Evolutionary conservation across 2,888 invertebrate genomes (phyloP).

Genomic region (Calliphora vomitoria): DNA sequence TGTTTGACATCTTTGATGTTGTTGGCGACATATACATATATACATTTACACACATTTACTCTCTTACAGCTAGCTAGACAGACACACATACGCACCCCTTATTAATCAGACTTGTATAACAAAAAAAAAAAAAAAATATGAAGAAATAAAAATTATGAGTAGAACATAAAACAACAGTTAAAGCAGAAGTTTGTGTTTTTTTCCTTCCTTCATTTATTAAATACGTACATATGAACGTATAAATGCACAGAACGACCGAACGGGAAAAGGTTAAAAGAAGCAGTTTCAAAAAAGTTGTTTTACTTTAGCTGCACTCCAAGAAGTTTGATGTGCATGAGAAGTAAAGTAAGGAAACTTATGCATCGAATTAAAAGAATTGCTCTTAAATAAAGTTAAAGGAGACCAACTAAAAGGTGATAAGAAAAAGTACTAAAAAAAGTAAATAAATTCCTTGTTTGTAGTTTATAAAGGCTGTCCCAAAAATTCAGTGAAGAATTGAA

Average conservation of each 20-base stretch:
- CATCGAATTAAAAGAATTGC: conserved; percentile 34
- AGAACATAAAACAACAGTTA: conserved; percentile 13
- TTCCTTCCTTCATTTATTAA: neutral
- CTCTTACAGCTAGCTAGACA: neutral
- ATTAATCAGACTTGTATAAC: neutral
- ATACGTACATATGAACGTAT: neutral
- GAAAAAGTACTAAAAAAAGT: too few species aligned
- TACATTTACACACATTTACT: neutral
- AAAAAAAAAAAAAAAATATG: neutral
- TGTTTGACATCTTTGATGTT: conserved; percentile 70
- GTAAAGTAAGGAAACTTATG: conserved; percentile 3
- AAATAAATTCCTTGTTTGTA: too few species aligned
- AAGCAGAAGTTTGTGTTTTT: conserved; percentile 11
- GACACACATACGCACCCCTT: neutral
- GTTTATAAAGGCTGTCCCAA: too few species aligned
- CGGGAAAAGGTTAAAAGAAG: conserved; percentile 29
- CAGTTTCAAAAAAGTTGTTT: neutral
- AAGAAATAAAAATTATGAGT: conserved; percentile 17
- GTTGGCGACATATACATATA: conserved; percentile 43
- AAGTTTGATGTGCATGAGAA: neutral
- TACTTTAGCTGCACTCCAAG: conserved; percentile 25
- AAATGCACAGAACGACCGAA: neutral
- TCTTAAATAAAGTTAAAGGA: neutral
- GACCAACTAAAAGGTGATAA: conserved; percentile 6
- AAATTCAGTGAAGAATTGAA: too few species aligned